Conservation (phyloP, 2,113 vertebrate species). For the Hyperoodon ampullatus region DNA sequence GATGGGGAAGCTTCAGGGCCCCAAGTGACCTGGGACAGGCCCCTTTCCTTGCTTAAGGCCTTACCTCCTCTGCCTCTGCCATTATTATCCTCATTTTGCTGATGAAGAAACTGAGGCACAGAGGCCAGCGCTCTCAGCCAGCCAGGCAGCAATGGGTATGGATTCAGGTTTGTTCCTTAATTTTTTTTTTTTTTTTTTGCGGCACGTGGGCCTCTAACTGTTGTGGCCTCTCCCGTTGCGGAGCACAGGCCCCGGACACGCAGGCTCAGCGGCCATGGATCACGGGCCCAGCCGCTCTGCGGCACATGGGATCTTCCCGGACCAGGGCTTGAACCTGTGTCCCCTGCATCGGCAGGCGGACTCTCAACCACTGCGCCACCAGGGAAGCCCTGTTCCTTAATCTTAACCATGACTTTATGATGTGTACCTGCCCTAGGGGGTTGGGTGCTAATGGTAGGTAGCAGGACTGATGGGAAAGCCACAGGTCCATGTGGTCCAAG, state of each 20-base stretch:
- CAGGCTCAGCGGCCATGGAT: too few relatives aligned
- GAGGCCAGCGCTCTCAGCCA: not conserved
- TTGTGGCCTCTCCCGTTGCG: too few relatives aligned
- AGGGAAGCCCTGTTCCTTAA: not conserved
- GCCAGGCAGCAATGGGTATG: not conserved
- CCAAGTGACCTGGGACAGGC: not conserved
- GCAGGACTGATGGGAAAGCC: not conserved
- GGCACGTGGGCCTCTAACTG: too few relatives aligned
- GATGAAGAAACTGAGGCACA: not conserved
- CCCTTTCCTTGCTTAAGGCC: not conserved
- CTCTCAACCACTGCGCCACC: too few relatives aligned
- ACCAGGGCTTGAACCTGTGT: too few relatives aligned
- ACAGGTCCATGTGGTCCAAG: accelerated
- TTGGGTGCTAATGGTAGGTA: not conserved
- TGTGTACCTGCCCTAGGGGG: accelerated
- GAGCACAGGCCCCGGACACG: accelerated
- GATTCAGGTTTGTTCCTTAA: not conserved
- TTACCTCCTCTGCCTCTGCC: not conserved
- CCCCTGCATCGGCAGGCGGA: too few relatives aligned
- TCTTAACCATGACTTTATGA: not conserved
- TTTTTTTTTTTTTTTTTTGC: too few relatives aligned
- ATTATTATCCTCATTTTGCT: not conserved
- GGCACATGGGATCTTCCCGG: too few relatives aligned
- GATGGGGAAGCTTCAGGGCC: not conserved
- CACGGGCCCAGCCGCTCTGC: too few relatives aligned